Conservation (phyloP, 2,888 invertebrate genomes). For the Eupsilia transversa region DNA sequence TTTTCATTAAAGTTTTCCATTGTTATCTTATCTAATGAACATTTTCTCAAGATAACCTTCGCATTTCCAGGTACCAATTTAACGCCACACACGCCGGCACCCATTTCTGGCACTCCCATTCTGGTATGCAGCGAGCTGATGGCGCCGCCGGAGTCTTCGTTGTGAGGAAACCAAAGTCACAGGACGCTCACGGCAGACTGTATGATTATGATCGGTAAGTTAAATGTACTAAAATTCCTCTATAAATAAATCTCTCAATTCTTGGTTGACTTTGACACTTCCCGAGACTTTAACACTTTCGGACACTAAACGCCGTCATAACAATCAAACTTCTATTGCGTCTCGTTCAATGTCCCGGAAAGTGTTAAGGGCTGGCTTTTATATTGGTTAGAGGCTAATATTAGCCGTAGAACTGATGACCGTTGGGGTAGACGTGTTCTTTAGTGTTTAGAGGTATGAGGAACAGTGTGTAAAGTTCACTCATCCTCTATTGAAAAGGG, state of each 20-base stretch:
- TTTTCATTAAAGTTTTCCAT: not conserved
- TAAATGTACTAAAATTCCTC: too few relatives aligned
- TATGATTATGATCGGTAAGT: slow-evolving; percentile 94
- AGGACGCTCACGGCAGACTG: slow-evolving; percentile 91
- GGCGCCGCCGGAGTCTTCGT: slow-evolving; percentile 95
- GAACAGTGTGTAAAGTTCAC: too few relatives aligned
- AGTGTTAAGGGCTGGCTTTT: not conserved
- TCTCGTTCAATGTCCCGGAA: too few relatives aligned
- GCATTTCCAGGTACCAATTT: slow-evolving; percentile 92
- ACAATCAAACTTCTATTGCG: too few relatives aligned
- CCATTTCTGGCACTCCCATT: slow-evolving; percentile 94
- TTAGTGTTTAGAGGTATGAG: too few relatives aligned
- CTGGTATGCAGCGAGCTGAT: slow-evolving; percentile 96
- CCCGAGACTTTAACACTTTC: too few relatives aligned
- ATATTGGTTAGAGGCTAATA: not conserved
- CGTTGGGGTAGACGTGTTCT: not conserved
- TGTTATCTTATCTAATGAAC: not conserved
- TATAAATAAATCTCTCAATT: not conserved
- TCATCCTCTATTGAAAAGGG: too few relatives aligned
- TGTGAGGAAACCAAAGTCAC: slow-evolving; percentile 92
- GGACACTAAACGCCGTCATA: too few relatives aligned
- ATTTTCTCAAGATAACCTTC: not conserved
- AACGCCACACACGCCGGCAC: slow-evolving; percentile 94
- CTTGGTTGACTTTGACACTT: not conserved
- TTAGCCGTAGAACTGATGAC: not conserved